phyloP scores from a whole-genome alignment of 2,113 vertebrate genomes.

The Forbesichthys agassizii region DNA sequence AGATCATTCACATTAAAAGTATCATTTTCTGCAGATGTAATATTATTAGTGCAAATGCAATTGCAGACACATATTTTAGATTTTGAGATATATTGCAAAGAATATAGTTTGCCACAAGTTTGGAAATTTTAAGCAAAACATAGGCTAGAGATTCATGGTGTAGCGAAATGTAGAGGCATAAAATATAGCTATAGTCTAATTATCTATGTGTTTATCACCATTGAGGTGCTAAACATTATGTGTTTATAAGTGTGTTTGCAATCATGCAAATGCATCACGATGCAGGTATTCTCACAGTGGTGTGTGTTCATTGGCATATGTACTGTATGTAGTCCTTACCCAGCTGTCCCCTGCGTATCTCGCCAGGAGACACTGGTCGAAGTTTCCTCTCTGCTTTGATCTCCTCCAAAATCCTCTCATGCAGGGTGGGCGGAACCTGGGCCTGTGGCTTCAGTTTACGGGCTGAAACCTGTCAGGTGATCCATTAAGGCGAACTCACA shows the following conservation, averaged over 20 bases:
- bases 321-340: constrained; percentile 76
- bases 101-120: constrained; percentile 24
- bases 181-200: constrained; percentile 5
- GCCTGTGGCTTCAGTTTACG: constrained; percentile 94
- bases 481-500: neutral
- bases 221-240: neutral
- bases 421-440: constrained; percentile 89
- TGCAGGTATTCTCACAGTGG: neutral
- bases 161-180: constrained; percentile 30
- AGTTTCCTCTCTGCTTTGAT: constrained; percentile 95
- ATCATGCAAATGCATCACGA: neutral
- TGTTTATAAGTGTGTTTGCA: neutral
- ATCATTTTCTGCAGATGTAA: neutral
- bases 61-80: constrained; percentile 50
- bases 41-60: constrained; percentile 26
- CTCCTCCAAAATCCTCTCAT: constrained; percentile 93
- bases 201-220: neutral
- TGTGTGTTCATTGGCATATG: constrained; percentile 26
- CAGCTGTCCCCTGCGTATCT: constrained; percentile 83
- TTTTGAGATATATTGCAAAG: constrained; percentile 31
- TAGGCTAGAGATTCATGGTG: neutral
- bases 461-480: constrained; percentile 81
- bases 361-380: constrained; percentile 89
- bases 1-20: constrained; percentile 25
- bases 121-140: constrained; percentile 22